A percentile compares a stretch with the other conserved stretches of the same genome.
These are phyloP conservation scores for Pristionchus mayeri DNA, from an alignment of 2,888 invertebrate species.

Conservation along the genomic window DNA sequence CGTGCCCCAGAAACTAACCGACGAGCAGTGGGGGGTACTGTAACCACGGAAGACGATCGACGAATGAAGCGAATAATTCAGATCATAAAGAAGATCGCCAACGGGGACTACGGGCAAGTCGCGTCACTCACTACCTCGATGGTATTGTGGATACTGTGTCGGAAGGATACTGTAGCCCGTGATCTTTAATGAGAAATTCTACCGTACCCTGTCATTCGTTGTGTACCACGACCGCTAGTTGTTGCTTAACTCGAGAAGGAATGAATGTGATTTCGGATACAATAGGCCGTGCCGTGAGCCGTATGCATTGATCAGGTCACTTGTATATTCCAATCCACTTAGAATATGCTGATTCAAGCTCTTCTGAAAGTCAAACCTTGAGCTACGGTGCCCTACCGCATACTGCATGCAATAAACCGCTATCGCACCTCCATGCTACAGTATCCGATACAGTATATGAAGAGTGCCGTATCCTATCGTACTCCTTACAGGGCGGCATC, in stretches of 20 bases:
- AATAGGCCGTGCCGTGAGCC: too few relatives aligned
- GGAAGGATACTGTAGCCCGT: not conserved
- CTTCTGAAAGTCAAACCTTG: too few relatives aligned
- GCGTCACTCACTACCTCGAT: not conserved
- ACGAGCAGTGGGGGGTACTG: slow-evolving; percentile 30
- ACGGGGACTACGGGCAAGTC: not conserved
- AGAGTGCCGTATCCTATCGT: not conserved
- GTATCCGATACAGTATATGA: not conserved
- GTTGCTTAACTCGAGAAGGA: too few relatives aligned
- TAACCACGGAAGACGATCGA: not conserved
- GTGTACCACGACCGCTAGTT: too few relatives aligned
- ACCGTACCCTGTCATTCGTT: not conserved
- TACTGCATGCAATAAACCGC: too few relatives aligned
- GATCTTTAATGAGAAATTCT: not conserved
- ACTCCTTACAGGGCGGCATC: slow-evolving; percentile 3
- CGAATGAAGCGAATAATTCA: not conserved
- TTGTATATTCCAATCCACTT: too few relatives aligned
- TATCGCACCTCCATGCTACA: too few relatives aligned
- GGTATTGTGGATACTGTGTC: not conserved
- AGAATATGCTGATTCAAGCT: too few relatives aligned
- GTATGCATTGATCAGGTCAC: too few relatives aligned
- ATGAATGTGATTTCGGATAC: too few relatives aligned
- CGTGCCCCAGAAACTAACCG: slow-evolving; percentile 11
- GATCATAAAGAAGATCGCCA: not conserved
- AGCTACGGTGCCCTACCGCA: too few relatives aligned